Conservation (phyloP, 2,888 invertebrate species). For the Galerucella calmariensis region DNA sequence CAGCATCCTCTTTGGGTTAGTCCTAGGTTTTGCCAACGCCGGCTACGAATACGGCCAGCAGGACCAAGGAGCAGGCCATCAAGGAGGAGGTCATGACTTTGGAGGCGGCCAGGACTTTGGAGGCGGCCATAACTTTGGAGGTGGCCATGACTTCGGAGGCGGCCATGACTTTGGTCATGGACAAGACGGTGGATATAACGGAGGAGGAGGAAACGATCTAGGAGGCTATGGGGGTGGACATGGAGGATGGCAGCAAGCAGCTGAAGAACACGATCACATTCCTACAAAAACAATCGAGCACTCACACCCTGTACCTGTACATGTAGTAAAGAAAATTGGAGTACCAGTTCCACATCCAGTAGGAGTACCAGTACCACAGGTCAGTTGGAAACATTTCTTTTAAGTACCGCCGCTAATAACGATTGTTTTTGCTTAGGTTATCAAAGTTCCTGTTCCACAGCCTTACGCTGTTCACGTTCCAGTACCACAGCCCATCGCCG, state of each 20-base stretch:
- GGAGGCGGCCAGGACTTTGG: constrained; percentile 65
- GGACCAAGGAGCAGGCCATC: constrained; percentile 38
- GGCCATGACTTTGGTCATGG: constrained; percentile 65
- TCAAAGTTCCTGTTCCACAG: constrained; percentile 79
- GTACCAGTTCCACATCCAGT: constrained; percentile 80
- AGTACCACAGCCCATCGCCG: constrained; percentile 78
- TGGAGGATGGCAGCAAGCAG: constrained; percentile 62
- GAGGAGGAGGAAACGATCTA: constrained; percentile 59
- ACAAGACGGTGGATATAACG: constrained; percentile 46
- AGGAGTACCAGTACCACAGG: constrained; percentile 76
- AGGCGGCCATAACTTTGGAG: constrained; percentile 44
- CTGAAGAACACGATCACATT: constrained; percentile 66
- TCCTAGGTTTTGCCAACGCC: constrained; percentile 52
- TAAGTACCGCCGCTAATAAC: neutral
- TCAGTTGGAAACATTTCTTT: constrained; percentile 49
- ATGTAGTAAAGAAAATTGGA: constrained; percentile 78
- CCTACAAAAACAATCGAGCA: constrained; percentile 74
- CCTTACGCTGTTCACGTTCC: constrained; percentile 79
- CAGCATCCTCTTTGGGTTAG: constrained; percentile 53
- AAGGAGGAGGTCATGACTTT: constrained; percentile 42
- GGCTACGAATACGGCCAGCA: constrained; percentile 44
- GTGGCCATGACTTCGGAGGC: constrained; percentile 59
- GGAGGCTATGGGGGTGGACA: constrained; percentile 66
- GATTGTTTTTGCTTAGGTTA: constrained; percentile 64
- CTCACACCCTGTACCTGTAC: constrained; percentile 76